These are phyloP conservation scores for Oryctes rhinoceros DNA, from an alignment of 1,140 invertebrate genomes.

Conservation along the genomic window DNA sequence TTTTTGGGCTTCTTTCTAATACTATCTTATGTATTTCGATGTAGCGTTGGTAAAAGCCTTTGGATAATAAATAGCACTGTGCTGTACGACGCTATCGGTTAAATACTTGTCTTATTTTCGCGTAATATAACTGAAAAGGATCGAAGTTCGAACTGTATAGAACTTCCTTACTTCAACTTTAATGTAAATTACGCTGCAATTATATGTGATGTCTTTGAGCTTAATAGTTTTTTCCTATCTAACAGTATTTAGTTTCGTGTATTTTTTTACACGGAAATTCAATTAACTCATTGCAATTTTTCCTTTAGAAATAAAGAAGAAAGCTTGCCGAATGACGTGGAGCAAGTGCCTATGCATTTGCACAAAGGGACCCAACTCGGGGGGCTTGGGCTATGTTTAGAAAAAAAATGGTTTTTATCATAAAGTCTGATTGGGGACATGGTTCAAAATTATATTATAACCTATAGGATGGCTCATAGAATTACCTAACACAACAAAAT, in stretches of 20 bases:
- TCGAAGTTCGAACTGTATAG: background rate
- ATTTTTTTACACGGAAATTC: background rate
- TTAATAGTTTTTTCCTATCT: background rate
- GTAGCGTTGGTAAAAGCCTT: slow-evolving; percentile 1
- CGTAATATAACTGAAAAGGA: background rate
- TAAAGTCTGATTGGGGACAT: no score
- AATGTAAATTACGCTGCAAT: background rate
- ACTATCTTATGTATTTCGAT: slow-evolving; percentile 13
- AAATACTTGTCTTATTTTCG: background rate
- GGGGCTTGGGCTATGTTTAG: no score
- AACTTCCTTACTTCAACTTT: background rate
- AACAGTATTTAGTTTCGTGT: background rate
- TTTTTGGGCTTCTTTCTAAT: background rate
- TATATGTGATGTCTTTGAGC: background rate
- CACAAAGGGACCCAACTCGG: no score
- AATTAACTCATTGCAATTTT: no score
- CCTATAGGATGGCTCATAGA: no score
- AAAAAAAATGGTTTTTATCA: no score
- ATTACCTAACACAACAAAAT: no score
- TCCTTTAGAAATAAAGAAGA: no score
- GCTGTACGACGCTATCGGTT: no score
- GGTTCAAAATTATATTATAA: no score
- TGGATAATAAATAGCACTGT: background rate
- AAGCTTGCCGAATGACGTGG: no score
- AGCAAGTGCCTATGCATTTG: no score